Base-by-base conservation (phyloP, 2,113 vertebrate species). In the Atherinomorus stipes region DNA sequence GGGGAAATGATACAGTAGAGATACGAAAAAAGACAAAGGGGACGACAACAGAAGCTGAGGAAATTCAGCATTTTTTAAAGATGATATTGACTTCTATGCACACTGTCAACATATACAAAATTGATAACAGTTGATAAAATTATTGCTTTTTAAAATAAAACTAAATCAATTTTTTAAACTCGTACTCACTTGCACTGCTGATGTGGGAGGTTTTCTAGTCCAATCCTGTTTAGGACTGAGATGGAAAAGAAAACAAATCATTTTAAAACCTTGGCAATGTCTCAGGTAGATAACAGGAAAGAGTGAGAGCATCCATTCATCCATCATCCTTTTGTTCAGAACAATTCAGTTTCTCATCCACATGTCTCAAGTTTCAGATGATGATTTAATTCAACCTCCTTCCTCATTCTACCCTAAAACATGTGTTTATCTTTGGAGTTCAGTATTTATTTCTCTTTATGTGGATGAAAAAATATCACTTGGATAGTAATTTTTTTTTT, bases 191-290 rank as follows among this genome's bases (percentile, higher is more conserved):
- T 38, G 72, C 52, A 19, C 72, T 71, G 75, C 59, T 7, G 25
- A 26, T 59, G 74, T 23, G 34, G 73, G 80, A 85, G 88, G 83
- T 84, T 75, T 80, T 59, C 42, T 26, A 64, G 73, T 85, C 76
- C 84, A 85, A 26, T 28, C 70, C 64, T 64, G 82, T 90, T 66
- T 72, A 60, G 62, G 81, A 75, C 67, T 45, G 57, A 73, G 66
- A 76, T 19, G 19, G 60, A 62, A 69, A 38, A 45, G 75, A 58
- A 28, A 68, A 69, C n/a, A n/a, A 89, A 85, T 84, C 53, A 74
- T 80, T 85, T 78, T 0, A n/a, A 73, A 81, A 67, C 65, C 67
- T 56, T 57, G 66, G 58, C 1, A 16, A 70, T 69, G 65, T 77
- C 71, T 81, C 51, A 56, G 61, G 68, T 54, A 31, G 53, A 81